Base-by-base conservation (phyloP, 2,888 invertebrate genomes). In the Buathra laborator region DNA sequence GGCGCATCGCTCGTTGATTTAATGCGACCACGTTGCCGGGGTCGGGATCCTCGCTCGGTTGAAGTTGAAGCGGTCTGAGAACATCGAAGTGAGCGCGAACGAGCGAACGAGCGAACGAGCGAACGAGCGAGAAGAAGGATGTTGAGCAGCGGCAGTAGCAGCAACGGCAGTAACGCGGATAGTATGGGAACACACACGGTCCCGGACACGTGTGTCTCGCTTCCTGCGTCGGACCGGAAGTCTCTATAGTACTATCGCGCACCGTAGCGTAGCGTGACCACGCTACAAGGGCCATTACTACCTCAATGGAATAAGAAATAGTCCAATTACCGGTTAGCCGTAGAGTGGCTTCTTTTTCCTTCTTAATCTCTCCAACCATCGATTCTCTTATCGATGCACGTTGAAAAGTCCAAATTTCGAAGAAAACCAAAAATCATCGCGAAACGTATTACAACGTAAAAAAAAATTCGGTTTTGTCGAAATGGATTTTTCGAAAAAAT, bases 201-300 rank as follows among this genome's bases (percentile, higher is more conserved):
- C 88, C 90, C 87, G 90, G 92, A 92, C 93, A 93, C 93, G 92
- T 92, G 93, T 93, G 92, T 91, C 90, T 91, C 91, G 90, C 92
- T 93, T 93, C 93, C 93, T 92, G 92, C 88, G 86, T 83, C 89
- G 89, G 91, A 89, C 93, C 93, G 93, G 93, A 93, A 93, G 93
- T 92, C 92, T 92, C 92, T 91, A 92, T 92, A 92, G 93, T 93
- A 93, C 92, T 91, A 91, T 90, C 89, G 90, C 90, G 90, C 89
- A 89, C 89, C 89, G 90, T 90, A 89, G 90, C 89, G 91, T 91
- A 92, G 92, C 92, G 90, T 92, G 91, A 92, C 90, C 92, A 90
- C 89, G 90, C 90, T 91, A 92, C 92, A 89, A 92, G 91, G 89
- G 90, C 90, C 91, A 91, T 92, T 91, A 91, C 91, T 89, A 90